Conservation (phyloP, 2,113 vertebrate genomes). For the Coreoperca whiteheadi region DNA sequence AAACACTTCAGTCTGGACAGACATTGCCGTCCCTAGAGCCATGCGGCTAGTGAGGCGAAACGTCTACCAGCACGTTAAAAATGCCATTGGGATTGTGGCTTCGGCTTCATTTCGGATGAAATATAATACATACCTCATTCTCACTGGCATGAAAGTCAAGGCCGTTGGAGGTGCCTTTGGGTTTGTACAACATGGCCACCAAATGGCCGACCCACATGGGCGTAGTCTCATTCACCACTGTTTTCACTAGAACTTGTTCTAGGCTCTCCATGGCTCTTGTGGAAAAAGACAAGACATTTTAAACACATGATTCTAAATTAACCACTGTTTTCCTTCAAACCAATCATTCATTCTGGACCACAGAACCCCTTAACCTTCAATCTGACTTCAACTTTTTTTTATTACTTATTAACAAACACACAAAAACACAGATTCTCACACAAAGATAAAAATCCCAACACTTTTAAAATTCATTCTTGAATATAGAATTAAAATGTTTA, state of each 20-base stretch:
- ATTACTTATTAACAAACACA: background rate
- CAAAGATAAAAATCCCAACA: background rate
- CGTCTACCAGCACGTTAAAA: background rate
- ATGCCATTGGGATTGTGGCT: background rate
- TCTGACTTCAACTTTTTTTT: background rate
- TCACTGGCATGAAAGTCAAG: constrained; percentile 10
- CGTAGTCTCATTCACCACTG: background rate
- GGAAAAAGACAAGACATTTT: background rate
- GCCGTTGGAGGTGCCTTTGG: background rate
- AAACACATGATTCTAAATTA: background rate
- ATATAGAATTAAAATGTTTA: constrained; percentile 27
- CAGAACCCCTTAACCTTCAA: background rate
- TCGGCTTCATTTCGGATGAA: background rate
- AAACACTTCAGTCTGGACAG: background rate
- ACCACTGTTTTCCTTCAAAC: background rate
- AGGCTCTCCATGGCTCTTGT: background rate
- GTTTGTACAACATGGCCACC: background rate
- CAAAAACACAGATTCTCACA: background rate
- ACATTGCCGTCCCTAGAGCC: background rate
- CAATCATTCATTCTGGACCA: background rate
- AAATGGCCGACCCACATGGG: accelerated
- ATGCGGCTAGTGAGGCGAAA: background rate
- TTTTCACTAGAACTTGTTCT: background rate
- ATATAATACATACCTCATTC: background rate
- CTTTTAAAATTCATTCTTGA: background rate